A percentile compares a stretch with the other conserved stretches of the same genome.
These are phyloP conservation scores for Ormyrus nitidulus DNA, from an alignment of 2,888 invertebrate genomes.

Conservation along the genomic window DNA sequence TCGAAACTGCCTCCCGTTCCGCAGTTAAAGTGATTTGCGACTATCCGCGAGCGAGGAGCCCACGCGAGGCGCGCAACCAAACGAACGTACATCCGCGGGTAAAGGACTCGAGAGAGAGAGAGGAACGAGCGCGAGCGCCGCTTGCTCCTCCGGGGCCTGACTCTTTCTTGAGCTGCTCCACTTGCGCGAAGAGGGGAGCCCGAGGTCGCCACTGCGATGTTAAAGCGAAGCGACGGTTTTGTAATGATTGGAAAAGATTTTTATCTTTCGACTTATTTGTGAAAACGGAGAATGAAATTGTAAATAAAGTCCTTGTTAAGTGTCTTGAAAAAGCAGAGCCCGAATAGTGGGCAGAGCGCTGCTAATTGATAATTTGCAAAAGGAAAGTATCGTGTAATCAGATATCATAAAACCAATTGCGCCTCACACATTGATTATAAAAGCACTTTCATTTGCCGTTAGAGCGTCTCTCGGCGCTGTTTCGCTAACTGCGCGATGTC, in stretches of 20 bases:
- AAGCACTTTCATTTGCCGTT: conserved; percentile 24
- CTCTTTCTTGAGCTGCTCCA: conserved; percentile 47
- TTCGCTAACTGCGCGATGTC: conserved; percentile 4
- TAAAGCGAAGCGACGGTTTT: too few species aligned
- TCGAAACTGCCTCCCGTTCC: conserved; percentile 71
- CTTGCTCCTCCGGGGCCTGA: conserved; percentile 1
- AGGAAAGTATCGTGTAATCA: not conserved
- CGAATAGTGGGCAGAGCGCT: too few species aligned
- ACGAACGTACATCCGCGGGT: not conserved
- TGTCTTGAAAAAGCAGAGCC: too few species aligned
- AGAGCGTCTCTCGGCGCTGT: not conserved
- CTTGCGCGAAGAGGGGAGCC: conserved; percentile 10
- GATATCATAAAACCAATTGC: not conserved
- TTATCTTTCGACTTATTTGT: too few species aligned
- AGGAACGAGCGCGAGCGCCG: too few species aligned
- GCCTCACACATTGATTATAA: conserved; percentile 21
- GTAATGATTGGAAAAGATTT: too few species aligned
- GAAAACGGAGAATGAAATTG: too few species aligned
- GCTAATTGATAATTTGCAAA: not conserved
- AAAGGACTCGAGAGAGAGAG: too few species aligned
- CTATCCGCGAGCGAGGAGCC: conserved; percentile 62
- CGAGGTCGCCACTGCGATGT: too few species aligned
- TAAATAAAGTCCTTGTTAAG: too few species aligned
- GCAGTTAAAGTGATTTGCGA: conserved; percentile 75
- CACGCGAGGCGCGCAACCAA: not conserved